Conservation (phyloP, 2,113 vertebrate genomes). For the Uropsilus gracilis region DNA sequence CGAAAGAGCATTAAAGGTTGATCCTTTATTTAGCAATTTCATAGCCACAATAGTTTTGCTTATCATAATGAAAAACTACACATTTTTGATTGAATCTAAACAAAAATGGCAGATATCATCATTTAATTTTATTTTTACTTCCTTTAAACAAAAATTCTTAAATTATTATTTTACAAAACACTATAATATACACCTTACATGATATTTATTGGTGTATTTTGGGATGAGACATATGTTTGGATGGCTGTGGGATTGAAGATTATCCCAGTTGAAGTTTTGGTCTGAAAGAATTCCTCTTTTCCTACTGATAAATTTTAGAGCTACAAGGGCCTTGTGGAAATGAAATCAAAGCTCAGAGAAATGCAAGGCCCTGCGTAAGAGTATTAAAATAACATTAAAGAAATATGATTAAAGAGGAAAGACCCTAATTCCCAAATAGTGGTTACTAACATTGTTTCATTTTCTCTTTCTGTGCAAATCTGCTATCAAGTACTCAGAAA, state of each 20-base stretch:
- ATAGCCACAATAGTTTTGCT: slow-evolving; percentile 10
- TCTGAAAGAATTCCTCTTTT: not conserved
- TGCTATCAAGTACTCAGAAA: not conserved
- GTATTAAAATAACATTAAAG: not conserved
- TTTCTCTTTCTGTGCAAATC: not conserved
- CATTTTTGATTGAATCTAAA: not conserved
- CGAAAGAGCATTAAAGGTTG: not conserved
- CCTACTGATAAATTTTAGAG: not conserved
- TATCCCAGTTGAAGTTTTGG: not conserved
- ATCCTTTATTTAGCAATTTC: not conserved
- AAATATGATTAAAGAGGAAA: slow-evolving; percentile 28
- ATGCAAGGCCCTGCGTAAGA: not conserved
- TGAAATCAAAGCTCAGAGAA: slow-evolving; percentile 37
- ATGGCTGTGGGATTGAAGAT: not conserved
- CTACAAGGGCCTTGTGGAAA: not conserved
- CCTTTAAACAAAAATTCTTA: slow-evolving; percentile 55
- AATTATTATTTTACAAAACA: slow-evolving; percentile 59
- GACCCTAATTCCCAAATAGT: not conserved
- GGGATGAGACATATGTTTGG: not conserved
- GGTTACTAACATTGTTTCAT: not conserved
- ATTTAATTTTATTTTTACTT: slow-evolving; percentile 48
- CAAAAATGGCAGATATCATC: not conserved
- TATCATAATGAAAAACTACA: not conserved
- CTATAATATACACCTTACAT: not conserved
- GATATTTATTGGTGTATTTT: not conserved